These are phyloP conservation scores for Myopa tessellatipennis DNA, from an alignment of 2,888 invertebrate genomes.

Conservation along the genomic window DNA sequence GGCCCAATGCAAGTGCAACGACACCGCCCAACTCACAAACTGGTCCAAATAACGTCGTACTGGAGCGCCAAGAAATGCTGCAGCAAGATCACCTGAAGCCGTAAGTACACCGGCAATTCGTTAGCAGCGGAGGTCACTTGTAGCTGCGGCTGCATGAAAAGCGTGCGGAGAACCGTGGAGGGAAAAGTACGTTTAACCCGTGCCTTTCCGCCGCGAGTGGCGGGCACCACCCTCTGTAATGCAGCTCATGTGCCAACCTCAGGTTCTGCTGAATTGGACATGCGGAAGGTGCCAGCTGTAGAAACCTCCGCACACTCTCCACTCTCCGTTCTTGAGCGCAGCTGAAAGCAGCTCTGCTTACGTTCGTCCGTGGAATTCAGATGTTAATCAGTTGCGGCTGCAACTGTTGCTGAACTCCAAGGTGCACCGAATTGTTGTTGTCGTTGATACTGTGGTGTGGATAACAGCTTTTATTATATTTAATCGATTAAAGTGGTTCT, in stretches of 20 bases:
- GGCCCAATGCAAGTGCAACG: conserved; percentile 36
- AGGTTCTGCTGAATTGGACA: not conserved
- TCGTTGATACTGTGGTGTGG: conserved; percentile 7
- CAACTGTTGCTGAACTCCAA: conserved; percentile 7
- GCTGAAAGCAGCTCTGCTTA: conserved; percentile 18
- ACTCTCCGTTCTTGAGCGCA: not conserved
- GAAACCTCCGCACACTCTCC: not conserved
- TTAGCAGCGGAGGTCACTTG: not conserved
- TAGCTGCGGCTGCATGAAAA: not conserved
- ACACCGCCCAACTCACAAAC: conserved; percentile 28
- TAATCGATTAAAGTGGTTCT: conserved; percentile 25
- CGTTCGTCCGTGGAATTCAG: conserved; percentile 10
- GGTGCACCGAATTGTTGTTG: conserved; percentile 30
- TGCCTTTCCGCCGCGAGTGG: not conserved
- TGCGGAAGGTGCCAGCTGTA: conserved; percentile 22
- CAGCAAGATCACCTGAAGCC: not conserved
- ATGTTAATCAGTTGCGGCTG: conserved; percentile 24
- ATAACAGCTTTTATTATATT: not conserved
- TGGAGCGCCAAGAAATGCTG: not conserved
- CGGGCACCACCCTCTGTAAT: not conserved
- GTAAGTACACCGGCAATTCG: not conserved
- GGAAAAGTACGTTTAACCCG: not conserved
- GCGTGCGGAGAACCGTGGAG: not conserved
- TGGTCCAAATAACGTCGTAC: not conserved
- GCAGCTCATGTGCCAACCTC: conserved; percentile 3